Percentiles rank a stretch among this genome's conserved stretches.
phyloP scores from a whole-genome alignment of 2,797 vertebrate genomes.

The Florisuga fusca region DNA sequence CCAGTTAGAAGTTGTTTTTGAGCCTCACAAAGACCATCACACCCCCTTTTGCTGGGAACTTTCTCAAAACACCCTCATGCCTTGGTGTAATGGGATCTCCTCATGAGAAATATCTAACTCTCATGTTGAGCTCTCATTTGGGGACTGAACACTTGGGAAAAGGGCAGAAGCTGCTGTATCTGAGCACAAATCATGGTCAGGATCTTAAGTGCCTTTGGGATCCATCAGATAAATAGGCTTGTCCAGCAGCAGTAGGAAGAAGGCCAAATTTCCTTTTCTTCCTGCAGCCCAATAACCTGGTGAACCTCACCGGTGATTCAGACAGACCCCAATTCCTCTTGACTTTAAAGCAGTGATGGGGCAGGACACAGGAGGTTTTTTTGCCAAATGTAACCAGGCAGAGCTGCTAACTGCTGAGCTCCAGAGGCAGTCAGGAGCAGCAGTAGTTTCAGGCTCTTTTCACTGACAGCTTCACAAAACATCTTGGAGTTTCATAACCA shows the following conservation, averaged over 20 bases:
- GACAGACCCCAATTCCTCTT: background rate
- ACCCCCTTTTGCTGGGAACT: background rate
- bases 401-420: background rate
- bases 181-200: background rate
- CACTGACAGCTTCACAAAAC: background rate
- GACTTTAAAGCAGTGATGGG: background rate
- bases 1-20: background rate
- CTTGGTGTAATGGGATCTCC: background rate
- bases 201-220: background rate
- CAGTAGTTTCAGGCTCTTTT: background rate
- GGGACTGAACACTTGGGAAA: background rate
- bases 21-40: background rate
- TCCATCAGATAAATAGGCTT: background rate
- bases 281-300: background rate
- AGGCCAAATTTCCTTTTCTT: slow-evolving; percentile 6
- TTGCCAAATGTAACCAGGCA: background rate
- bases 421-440: background rate
- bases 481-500: background rate
- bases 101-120: background rate
- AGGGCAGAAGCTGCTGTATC: background rate
- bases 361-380: background rate
- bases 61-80: background rate
- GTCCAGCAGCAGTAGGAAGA: background rate
- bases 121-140: background rate
- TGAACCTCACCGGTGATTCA: background rate